Base-by-base conservation (phyloP, 2,113 vertebrate species). In the Dromaius novaehollandiae region DNA sequence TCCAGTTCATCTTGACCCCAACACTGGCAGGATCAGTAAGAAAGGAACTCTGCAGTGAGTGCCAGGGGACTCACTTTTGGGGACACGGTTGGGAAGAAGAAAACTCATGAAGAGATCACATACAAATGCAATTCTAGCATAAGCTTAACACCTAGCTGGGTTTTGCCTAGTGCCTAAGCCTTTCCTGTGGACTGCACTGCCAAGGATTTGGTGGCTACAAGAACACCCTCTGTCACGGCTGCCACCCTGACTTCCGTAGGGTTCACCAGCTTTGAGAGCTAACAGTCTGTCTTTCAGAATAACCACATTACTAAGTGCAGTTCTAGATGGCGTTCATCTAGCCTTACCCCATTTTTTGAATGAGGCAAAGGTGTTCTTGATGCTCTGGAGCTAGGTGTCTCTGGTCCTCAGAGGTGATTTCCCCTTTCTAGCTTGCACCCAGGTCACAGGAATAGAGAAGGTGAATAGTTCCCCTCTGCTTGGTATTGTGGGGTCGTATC, bases 381-480 rank as follows among this genome's bases (percentile, higher is more conserved):
- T 24, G 7, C 71, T 93, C 56, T 75, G 40, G 68, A 89, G 44
- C 51, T 68, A 26, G 4, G 3, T 7, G 10, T 30, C 38, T 34
- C 53, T 34, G 66, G 40, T 56, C 40, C 70, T 70, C 30, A 42
- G n/a, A 10, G 36, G 12, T n/a, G 17, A 79, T 68, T 76, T 94
- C n/a, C 88, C 11, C 38, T 38, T 16, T 34, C 40, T 51, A 48
- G 46, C 24, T 93, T 2, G 1, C 22, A 82, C 34, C 20, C 18
- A 26, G 34, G 16, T 50, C 60, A 61, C 0, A 0, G 32, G 26
- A 60, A 42, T 51, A 76, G 42, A 38, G 16, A 18, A 68, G 11
- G 34, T 38, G 51, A 8, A 14, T 53, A 21, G 3, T 79, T 74
- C 82, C 56, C 42, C 19, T 36, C 26, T 30, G 9, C 42, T 80